Evolutionary conservation across 2,113 vertebrate genomes (phyloP).

Genomic region (Pterocles gutturalis): DNA sequence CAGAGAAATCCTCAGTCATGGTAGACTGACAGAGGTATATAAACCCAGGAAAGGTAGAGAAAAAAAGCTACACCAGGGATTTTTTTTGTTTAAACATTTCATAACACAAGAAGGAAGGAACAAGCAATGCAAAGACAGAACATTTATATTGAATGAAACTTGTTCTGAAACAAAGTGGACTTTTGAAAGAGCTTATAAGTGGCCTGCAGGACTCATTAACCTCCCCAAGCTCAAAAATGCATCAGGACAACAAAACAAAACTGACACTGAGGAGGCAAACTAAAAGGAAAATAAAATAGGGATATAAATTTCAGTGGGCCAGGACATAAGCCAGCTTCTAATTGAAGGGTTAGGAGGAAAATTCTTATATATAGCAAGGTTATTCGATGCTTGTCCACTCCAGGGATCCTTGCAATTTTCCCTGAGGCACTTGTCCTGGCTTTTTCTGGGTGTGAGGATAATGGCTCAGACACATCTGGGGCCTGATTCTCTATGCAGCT

Average conservation of each 20-base stretch:
- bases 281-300: not conserved
- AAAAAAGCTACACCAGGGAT: not conserved
- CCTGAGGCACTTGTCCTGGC: not conserved
- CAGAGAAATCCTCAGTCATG: not conserved
- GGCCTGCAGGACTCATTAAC: not conserved
- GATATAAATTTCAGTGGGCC: not conserved
- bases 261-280: not conserved
- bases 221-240: not conserved
- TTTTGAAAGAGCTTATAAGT: not conserved
- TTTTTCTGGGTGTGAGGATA: not conserved
- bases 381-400: not conserved
- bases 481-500: not conserved
- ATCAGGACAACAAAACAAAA: not conserved
- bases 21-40: not conserved
- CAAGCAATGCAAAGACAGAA: not conserved
- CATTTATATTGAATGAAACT: not conserved
- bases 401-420: not conserved
- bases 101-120: not conserved
- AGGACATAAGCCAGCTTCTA: not conserved
- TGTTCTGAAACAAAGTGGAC: not conserved
- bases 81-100: not conserved
- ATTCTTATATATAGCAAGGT: not conserved
- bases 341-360: not conserved
- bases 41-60: not conserved
- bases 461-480: not conserved